Percentiles rank a stretch among this genome's conserved stretches.
Conservation (phyloP, 2,113 vertebrate species). For the Chaetodon trifascialis region DNA sequence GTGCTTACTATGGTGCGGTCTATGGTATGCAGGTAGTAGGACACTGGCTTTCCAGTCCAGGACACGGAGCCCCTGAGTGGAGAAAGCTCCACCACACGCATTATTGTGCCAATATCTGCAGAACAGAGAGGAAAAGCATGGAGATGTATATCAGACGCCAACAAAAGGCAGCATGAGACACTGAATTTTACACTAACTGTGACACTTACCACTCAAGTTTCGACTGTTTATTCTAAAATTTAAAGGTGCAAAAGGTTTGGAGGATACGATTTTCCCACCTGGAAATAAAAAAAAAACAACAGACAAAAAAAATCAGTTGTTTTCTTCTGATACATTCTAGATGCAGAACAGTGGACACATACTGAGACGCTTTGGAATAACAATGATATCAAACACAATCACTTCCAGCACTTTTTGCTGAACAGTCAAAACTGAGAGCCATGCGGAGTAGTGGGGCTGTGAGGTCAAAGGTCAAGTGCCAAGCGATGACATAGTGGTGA, state of each 20-base stretch:
- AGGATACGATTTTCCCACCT: conserved; percentile 99
- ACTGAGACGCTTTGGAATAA: not conserved
- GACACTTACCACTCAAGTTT: conserved; percentile 96
- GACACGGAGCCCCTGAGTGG: conserved; percentile 97
- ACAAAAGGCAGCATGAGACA: not conserved
- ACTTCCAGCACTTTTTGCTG: not conserved
- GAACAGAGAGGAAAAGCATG: conserved; percentile 31
- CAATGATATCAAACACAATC: not conserved
- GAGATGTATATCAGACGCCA: not conserved
- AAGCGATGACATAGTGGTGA: conserved; percentile 32
- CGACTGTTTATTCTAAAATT: conserved; percentile 99
- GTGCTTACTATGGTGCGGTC: conserved; percentile 98
- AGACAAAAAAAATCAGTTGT: not conserved
- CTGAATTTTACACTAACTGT: not conserved
- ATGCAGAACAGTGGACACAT: not conserved
- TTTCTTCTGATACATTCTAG: not conserved
- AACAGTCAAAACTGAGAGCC: conserved; percentile 11
- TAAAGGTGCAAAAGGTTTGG: conserved; percentile 99
- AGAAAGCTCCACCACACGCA: conserved; percentile 98
- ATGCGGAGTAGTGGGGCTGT: not conserved
- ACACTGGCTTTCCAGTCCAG: conserved; percentile 99
- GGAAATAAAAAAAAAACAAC: conserved; percentile 53
- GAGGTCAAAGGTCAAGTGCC: conserved; percentile 32
- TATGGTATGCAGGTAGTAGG: conserved; percentile 99
- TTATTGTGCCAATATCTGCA: conserved; percentile 99